Evolutionary conservation across 2,797 vertebrate species (phyloP).

Genomic region (Aselliscus stoliczkanus): DNA sequence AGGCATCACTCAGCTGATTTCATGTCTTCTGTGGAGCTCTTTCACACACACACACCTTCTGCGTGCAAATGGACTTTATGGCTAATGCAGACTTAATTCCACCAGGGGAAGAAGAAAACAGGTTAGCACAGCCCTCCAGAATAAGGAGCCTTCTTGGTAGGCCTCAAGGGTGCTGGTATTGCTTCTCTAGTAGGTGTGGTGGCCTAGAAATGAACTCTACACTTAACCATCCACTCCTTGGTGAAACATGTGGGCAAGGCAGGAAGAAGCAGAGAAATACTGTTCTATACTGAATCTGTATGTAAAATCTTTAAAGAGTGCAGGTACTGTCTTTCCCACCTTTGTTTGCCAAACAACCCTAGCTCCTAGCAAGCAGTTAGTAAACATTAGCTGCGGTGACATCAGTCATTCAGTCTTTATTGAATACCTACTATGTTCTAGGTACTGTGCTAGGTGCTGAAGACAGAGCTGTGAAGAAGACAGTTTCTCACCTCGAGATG

Average conservation of each 20-base stretch:
- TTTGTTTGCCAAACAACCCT: background rate
- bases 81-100: background rate
- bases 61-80: background rate
- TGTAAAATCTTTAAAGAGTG: background rate
- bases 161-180: background rate
- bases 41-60: background rate
- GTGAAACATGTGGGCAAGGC: background rate
- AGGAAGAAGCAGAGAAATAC: background rate
- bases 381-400: background rate
- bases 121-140: background rate
- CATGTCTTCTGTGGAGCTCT: background rate
- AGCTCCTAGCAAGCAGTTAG: background rate
- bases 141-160: background rate
- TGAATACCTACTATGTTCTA: background rate
- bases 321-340: background rate
- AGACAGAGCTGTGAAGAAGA: background rate
- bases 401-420: background rate
- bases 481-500: background rate
- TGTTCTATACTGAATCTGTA: background rate
- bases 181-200: background rate
- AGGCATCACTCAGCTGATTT: background rate
- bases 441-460: background rate
- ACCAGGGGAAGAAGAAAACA: background rate
- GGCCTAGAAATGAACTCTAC: background rate
- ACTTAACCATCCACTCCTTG: background rate